Evolutionary conservation across 2,888 invertebrate genomes (phyloP).

Genomic region (Drosophila vallismaia): DNA sequence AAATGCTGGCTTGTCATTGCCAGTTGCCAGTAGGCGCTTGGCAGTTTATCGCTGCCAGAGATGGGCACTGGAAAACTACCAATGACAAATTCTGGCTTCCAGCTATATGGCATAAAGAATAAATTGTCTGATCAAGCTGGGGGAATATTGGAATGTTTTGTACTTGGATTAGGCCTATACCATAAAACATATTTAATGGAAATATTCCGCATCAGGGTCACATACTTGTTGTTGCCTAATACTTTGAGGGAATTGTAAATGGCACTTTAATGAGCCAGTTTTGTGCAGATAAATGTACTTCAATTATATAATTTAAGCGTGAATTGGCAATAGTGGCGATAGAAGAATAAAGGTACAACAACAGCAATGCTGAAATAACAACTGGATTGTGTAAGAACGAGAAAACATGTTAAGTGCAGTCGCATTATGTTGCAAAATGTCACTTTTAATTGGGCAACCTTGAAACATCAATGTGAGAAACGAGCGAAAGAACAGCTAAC

Average conservation of each 20-base stretch:
- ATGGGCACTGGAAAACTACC: slow-evolving; percentile 45
- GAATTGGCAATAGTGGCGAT: slow-evolving; percentile 56
- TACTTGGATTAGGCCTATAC: no score
- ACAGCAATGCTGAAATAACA: slow-evolving; percentile 32
- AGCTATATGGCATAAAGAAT: slow-evolving; percentile 25
- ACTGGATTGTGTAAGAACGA: slow-evolving; percentile 57
- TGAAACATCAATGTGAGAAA: slow-evolving; percentile 77
- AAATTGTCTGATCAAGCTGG: slow-evolving; percentile 17
- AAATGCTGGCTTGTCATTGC: slow-evolving; percentile 46
- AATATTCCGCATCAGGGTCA: slow-evolving; percentile 28
- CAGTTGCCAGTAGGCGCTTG: slow-evolving; percentile 1
- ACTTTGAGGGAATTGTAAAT: slow-evolving; percentile 51
- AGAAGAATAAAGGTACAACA: slow-evolving; percentile 24
- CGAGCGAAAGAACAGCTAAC: slow-evolving; percentile 54
- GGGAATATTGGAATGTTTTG: not conserved
- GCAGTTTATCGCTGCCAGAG: slow-evolving; percentile 48
- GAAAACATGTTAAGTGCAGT: slow-evolving; percentile 77
- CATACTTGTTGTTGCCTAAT: no score
- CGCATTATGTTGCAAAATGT: slow-evolving; percentile 80
- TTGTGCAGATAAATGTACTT: slow-evolving; percentile 59
- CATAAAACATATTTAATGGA: not conserved
- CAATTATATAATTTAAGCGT: slow-evolving; percentile 76
- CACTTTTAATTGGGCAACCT: slow-evolving; percentile 82
- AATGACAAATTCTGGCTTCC: slow-evolving; percentile 41
- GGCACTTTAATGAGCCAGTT: slow-evolving; percentile 70